Base-by-base conservation (phyloP, 2,888 invertebrate species). In the Parnassius mnemosyne region DNA sequence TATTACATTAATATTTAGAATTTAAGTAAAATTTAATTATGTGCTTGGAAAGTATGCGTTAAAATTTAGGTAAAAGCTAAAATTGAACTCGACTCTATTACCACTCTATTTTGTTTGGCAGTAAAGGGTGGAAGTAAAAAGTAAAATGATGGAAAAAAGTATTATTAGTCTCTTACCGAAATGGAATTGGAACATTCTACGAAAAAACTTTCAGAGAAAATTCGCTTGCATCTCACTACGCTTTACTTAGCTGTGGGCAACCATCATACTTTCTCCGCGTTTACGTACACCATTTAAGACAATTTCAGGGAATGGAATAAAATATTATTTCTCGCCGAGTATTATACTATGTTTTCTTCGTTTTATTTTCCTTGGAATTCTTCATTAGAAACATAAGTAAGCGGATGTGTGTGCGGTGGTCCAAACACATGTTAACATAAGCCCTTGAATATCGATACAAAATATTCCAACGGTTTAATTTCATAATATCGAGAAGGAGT, bases 151-250 rank as follows among this genome's bases (percentile, higher is more conserved):
- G 86, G 87, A 89, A 88, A 87, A 61, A 87, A 89, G 80, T 90
- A 88, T 91, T 91, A 91, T 91, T 90, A 91, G 91, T 89, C 89
- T 89, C 84, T 89, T 87, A 89, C 88, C 88, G 89, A 90, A 90
- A 91, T 91, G 90, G 90, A 90, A 90, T 89, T 89, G 89, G 89
- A 89, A 88, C 91, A 89, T 90, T 90, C 82, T 84, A 79, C 77
- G 86, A 82, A 80, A 85, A 89, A 89, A 85, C 84, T 90, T 89
- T 84, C 82, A 87, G 86, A 83, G 88, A 83, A 89, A 85, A 87
- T 88, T 76, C 75, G 72, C 78, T 71, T 79, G 79, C 79, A 80
- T 80, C 76, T 86, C 85, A 82, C 85, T 88, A 87, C 86, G 84
- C 85, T 86, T 87, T 85, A 89, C 89, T 87, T 89, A 86, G 83